Evolutionary conservation across 2,888 invertebrate species (phyloP).

Genomic region (Microctonus hyperodae): DNA sequence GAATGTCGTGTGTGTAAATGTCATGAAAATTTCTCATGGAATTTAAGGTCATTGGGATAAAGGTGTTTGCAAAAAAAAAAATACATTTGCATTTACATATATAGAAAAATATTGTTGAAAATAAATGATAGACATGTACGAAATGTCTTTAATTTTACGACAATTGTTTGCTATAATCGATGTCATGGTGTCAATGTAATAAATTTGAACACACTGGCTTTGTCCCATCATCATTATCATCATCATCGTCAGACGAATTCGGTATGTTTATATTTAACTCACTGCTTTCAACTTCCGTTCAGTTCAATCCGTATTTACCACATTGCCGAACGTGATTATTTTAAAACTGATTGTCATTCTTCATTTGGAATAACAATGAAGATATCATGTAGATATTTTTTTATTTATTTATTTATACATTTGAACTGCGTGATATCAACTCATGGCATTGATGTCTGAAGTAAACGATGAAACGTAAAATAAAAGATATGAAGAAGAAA

Average conservation of each 20-base stretch:
- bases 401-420: background rate
- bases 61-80: background rate
- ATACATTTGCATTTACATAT: no score
- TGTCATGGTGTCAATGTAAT: constrained; percentile 41
- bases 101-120: background rate
- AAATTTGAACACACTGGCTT: constrained; percentile 44
- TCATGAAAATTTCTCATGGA: constrained; percentile 17
- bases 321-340: constrained; percentile 33
- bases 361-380: constrained; percentile 7
- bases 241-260: constrained; percentile 50
- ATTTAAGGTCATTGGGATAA: constrained; percentile 4
- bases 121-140: background rate
- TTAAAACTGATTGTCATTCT: constrained; percentile 28
- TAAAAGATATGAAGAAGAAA: background rate
- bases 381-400: background rate
- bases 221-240: constrained; percentile 51
- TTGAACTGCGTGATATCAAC: background rate
- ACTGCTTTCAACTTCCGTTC: constrained; percentile 54
- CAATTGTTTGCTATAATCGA: constrained; percentile 51
- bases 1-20: background rate
- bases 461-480: background rate
- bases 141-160: constrained; percentile 11
- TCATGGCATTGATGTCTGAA: background rate
- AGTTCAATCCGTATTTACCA: constrained; percentile 9
- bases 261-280: constrained; percentile 49